These are phyloP conservation scores for Bettongia penicillata DNA, from an alignment of 2,113 vertebrate genomes.

Conservation along the genomic window DNA sequence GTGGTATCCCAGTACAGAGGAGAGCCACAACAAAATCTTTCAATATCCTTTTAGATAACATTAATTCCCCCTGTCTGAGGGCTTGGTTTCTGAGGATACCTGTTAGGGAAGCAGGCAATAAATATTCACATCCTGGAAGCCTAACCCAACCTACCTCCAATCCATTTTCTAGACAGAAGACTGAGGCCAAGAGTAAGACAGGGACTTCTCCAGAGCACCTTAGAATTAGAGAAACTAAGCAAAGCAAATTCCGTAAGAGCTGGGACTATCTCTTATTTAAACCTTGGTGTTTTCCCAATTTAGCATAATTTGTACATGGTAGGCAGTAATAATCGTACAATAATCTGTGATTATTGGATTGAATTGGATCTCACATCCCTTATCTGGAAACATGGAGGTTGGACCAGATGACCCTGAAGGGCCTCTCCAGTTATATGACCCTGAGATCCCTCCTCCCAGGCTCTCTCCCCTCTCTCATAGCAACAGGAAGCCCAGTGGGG, in stretches of 20 bases:
- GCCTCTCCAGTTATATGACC: neutral
- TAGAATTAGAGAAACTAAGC: neutral
- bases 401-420: neutral
- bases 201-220: conserved; percentile 18
- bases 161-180: conserved; percentile 9
- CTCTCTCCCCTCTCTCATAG: conserved; percentile 45
- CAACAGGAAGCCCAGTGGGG: conserved; percentile 59
- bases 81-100: neutral
- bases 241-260: neutral
- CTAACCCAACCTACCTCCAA: neutral
- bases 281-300: neutral
- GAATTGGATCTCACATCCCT: neutral
- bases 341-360: neutral
- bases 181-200: conserved; percentile 41
- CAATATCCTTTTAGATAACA: neutral
- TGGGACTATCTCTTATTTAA: neutral
- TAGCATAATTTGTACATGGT: neutral
- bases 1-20: neutral
- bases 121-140: conserved; percentile 26
- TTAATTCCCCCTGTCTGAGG: neutral
- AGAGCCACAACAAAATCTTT: neutral
- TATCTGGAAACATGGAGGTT: neutral
- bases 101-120: neutral
- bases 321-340: no score
- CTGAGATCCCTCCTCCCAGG: conserved; percentile 14